Evolutionary conservation across 2,888 invertebrate genomes (phyloP).

Genomic region (Proisotoma minuta): DNA sequence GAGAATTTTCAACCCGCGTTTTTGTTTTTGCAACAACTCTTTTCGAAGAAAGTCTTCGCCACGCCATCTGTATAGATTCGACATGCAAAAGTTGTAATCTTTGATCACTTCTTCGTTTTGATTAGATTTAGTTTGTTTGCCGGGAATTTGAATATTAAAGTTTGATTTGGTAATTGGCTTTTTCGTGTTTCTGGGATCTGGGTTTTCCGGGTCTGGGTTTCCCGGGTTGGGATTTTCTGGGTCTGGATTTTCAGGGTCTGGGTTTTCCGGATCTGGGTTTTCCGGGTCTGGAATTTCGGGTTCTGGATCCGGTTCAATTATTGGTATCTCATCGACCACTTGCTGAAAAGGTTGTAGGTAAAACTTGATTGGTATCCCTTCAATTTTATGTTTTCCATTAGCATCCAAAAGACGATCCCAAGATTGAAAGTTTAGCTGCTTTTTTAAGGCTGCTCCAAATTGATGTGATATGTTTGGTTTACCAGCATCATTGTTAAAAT

Average conservation of each 20-base stretch:
- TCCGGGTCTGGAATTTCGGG: neutral
- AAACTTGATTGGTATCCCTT: too few relatives aligned
- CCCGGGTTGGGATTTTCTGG: neutral
- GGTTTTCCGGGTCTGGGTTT: neutral
- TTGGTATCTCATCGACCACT: too few relatives aligned
- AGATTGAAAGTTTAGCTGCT: neutral
- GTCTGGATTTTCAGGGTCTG: neutral
- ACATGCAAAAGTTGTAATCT: neutral
- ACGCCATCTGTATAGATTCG: neutral
- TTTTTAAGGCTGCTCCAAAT: neutral
- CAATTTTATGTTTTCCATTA: neutral
- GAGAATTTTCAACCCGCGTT: neutral
- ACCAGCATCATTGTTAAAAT: neutral
- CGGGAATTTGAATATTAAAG: too few relatives aligned
- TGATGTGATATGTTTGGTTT: too few relatives aligned
- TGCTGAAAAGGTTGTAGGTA: too few relatives aligned
- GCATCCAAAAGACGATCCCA: neutral
- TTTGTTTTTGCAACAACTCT: neutral
- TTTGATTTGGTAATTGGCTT: too few relatives aligned
- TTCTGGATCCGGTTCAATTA: too few relatives aligned
- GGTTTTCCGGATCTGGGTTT: neutral
- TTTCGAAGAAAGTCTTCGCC: neutral
- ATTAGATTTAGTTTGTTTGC: neutral
- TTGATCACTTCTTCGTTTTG: neutral
- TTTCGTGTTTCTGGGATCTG: neutral